Percentiles rank a stretch among this genome's conserved stretches.
Conservation (phyloP, 2,113 vertebrate genomes). For the Odontophorus gujanensis region DNA sequence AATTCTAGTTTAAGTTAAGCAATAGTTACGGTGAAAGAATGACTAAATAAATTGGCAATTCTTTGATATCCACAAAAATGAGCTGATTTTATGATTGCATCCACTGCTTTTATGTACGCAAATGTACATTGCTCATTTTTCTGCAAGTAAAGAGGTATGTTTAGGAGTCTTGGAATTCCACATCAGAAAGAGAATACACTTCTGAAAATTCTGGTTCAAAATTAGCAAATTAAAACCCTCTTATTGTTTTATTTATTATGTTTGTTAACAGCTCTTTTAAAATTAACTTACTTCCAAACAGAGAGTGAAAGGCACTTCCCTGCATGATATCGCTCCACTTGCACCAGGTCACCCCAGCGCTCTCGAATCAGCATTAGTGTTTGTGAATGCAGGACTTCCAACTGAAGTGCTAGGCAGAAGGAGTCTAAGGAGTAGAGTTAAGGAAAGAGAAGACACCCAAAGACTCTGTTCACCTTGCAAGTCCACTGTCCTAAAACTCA, state of each 20-base stretch:
- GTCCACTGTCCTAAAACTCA: not conserved
- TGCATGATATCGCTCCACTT: constrained; percentile 93
- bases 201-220: not conserved
- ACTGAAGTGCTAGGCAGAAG: constrained; percentile 96
- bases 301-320: constrained; percentile 94
- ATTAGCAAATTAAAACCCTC: not conserved
- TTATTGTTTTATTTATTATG: not conserved
- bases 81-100: not conserved
- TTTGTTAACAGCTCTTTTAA: not conserved
- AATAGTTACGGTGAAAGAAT: not conserved
- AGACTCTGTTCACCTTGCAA: not conserved
- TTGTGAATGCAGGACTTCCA: constrained; percentile 97
- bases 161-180: not conserved
- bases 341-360: constrained; percentile 98
- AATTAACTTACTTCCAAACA: constrained; percentile 96
- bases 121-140: not conserved
- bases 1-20: not conserved
- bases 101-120: not conserved
- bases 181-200: not conserved
- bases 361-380: constrained; percentile 95
- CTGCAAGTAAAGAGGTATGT: not conserved
- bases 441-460: constrained; percentile 68
- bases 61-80: not conserved
- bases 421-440: constrained; percentile 88
- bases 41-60: not conserved